Percentiles rank a stretch among this genome's conserved stretches.
phyloP scores from a whole-genome alignment of 2,113 vertebrate genomes.

The Calidris pygmaea region DNA sequence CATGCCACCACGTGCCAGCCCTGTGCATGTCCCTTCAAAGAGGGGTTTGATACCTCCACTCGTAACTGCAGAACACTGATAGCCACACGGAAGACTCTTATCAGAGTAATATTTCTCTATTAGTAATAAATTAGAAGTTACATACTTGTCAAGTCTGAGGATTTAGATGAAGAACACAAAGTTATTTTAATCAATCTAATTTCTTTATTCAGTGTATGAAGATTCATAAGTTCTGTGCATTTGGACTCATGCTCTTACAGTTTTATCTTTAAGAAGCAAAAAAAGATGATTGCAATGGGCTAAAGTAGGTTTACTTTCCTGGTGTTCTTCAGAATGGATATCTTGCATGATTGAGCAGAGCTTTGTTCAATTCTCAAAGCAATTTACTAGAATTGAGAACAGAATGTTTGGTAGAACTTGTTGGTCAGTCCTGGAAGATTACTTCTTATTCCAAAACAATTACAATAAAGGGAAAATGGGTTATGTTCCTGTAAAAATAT shows the following conservation, averaged over 20 bases:
- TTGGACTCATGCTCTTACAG: not conserved
- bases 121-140: not conserved
- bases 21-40: not conserved
- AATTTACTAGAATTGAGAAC: conserved; percentile 76
- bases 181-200: not conserved
- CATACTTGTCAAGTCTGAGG: not conserved
- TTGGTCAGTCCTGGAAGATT: conserved; percentile 79
- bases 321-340: conserved; percentile 62
- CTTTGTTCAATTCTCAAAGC: conserved; percentile 80
- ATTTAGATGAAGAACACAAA: not conserved
- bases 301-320: conserved; percentile 66
- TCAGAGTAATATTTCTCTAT: not conserved
- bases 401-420: conserved; percentile 68
- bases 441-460: conserved; percentile 79
- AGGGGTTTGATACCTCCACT: not conserved
- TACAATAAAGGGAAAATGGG: conserved; percentile 74
- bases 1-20: not conserved
- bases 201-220: not conserved
- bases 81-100: not conserved
- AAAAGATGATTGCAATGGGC: conserved; percentile 23
- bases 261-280: conserved; percentile 39
- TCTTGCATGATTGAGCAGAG: conserved; percentile 75
- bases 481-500: conserved; percentile 72
- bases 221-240: not conserved
- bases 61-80: not conserved